Base-by-base conservation (phyloP, 2,113 vertebrate genomes). In the Oenanthe melanoleuca region DNA sequence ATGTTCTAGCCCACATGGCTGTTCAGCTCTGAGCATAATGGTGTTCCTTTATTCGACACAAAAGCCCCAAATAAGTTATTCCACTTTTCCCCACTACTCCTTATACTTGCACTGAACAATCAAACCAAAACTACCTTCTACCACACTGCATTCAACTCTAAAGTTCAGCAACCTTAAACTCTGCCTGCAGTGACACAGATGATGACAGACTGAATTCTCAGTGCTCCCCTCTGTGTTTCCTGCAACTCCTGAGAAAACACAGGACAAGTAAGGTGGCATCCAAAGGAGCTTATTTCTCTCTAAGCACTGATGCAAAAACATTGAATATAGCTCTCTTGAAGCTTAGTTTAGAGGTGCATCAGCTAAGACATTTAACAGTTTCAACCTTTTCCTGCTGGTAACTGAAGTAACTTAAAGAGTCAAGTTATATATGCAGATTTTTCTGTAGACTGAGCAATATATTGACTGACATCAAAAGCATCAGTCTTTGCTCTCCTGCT, bases 151-250 rank as follows among this genome's bases (percentile, higher is more conserved):
- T 19, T 8, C 31, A 86, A 14, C 7, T 33, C 19, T n/a, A 19
- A 34, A 2, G 0, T 42, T 7, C 34, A 33, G 11, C 11, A 74
- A 2, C 4, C 6, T 19, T 73, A 78, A 66, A 70, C 6, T 17
- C 38, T 69, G 8, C 4, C 19, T 8, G 34, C 7, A 2, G 59
- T 44, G 67, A 55, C 60, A 63, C 11, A n/a, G 40, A 49, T 6
- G 19, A 22, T 28, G 55, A 33, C 40, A 37, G 40, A 22, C 34
- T 5, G 45, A 72, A 28, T 40, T 69, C 66, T 75, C 38, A 25
- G 8, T 13, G 7, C n/a, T 47, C 6, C 14, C 22, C 17, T 69
- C 40, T 34, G 57, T 11, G 21, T 23, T 64, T 60, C 44, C 63
- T 61, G 63, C 1, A 0, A 17, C n/a, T 74, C n/a, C 66, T 59